These are phyloP conservation scores for Muricea muricata DNA, from an alignment of 92 coral and sea anemone species.

Conservation along the genomic window DNA sequence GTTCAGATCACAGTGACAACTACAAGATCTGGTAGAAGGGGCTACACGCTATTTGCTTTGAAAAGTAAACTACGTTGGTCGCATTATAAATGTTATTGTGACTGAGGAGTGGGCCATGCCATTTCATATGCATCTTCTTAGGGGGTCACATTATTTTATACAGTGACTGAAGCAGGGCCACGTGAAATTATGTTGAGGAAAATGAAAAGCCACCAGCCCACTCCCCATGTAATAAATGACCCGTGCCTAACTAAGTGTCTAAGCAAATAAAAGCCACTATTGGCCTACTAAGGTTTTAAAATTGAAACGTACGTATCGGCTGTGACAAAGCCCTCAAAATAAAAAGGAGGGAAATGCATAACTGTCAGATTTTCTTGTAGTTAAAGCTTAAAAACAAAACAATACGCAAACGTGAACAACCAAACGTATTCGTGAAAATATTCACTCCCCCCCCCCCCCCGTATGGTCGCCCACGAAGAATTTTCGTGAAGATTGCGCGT, in stretches of 20 bases:
- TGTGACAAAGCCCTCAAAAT: too few relatives aligned
- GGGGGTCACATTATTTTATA: constrained; percentile 37
- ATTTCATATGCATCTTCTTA: constrained; percentile 21
- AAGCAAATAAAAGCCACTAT: too few relatives aligned
- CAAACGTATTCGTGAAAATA: too few relatives aligned
- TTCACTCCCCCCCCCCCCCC: too few relatives aligned
- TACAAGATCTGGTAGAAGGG: constrained; percentile 65
- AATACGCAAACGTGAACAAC: too few relatives aligned
- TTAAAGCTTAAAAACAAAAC: too few relatives aligned
- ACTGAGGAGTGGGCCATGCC: constrained; percentile 47
- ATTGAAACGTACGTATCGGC: too few relatives aligned
- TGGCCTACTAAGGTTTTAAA: too few relatives aligned
- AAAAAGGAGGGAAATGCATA: too few relatives aligned
- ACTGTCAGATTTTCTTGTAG: too few relatives aligned
- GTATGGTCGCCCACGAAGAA: too few relatives aligned
- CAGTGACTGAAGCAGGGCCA: constrained; percentile 47
- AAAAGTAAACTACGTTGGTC: constrained; percentile 44
- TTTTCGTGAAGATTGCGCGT: too few relatives aligned
- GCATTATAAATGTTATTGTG: constrained; percentile 47
- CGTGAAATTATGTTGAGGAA: constrained; percentile 36
- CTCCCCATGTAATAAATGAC: constrained; percentile 47
- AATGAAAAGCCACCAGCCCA: constrained; percentile 19
- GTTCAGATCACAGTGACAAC: constrained; percentile 62
- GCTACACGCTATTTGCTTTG: constrained; percentile 73
- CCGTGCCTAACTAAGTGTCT: constrained; percentile 51